A percentile compares a stretch with the other conserved stretches of the same genome.
These are phyloP conservation scores for Aselliscus stoliczkanus DNA, from an alignment of 2,797 vertebrate species.

Conservation along the genomic window DNA sequence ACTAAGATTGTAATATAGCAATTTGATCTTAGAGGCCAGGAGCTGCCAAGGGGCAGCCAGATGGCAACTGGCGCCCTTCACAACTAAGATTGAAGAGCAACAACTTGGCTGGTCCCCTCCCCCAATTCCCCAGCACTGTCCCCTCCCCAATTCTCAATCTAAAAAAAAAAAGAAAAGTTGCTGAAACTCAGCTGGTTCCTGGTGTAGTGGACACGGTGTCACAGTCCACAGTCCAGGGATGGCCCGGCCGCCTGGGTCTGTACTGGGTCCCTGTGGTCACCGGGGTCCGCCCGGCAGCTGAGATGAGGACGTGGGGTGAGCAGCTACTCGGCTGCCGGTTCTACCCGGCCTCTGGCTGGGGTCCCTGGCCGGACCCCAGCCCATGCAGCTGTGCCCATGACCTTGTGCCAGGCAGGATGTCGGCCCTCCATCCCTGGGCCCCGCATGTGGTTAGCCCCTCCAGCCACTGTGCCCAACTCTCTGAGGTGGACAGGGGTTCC, in stretches of 20 bases:
- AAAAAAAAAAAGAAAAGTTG: too few relatives aligned
- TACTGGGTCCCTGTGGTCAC: fast-evolving
- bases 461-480: fast-evolving
- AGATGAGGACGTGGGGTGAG: fast-evolving
- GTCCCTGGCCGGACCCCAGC: fast-evolving
- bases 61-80: too few relatives aligned
- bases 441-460: neutral
- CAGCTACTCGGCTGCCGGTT: neutral
- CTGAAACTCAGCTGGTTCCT: fast-evolving
- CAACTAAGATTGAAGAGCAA: too few relatives aligned
- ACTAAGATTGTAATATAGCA: too few relatives aligned
- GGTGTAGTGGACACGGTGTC: fast-evolving
- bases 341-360: neutral
- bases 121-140: too few relatives aligned
- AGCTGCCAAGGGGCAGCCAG: too few relatives aligned
- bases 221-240: fast-evolving
- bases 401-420: neutral
- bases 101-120: too few relatives aligned
- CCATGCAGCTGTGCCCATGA: neutral
- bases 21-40: too few relatives aligned
- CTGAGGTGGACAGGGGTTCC: neutral
- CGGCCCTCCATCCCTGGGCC: too few relatives aligned
- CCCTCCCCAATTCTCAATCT: too few relatives aligned
- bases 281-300: fast-evolving
- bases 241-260: fast-evolving